These are phyloP conservation scores for Drosophila kurseongensis DNA, from an alignment of 1,140 invertebrate genomes.

Conservation along the genomic window DNA sequence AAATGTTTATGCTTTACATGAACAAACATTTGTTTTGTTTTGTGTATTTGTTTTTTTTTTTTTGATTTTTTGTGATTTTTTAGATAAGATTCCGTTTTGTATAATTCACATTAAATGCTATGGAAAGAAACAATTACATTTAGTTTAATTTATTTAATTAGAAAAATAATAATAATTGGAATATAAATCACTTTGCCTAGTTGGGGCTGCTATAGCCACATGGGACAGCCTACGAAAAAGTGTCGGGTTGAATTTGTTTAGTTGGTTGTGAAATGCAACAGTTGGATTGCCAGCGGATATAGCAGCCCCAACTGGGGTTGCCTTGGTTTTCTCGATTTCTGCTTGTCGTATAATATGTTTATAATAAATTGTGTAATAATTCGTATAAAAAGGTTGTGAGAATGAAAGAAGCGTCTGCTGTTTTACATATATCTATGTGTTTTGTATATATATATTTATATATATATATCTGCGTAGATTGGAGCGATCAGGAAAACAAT, in stretches of 20 bases:
- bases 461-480: constrained; percentile 43
- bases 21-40: constrained; percentile 56
- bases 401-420: constrained; percentile 73
- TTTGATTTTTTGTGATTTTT: constrained; percentile 28
- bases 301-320: constrained; percentile 58
- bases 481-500: constrained; percentile 59
- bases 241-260: constrained; percentile 31
- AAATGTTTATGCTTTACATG: constrained; percentile 59
- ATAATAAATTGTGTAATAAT: constrained; percentile 74
- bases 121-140: constrained; percentile 65
- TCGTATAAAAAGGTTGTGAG: constrained; percentile 70
- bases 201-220: constrained; percentile 52
- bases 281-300: constrained; percentile 41
- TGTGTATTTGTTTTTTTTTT: constrained; percentile 43
- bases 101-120: constrained; percentile 66
- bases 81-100: constrained; percentile 60
- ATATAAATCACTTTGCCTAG: constrained; percentile 79
- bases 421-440: constrained; percentile 39
- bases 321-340: constrained; percentile 40
- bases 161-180: constrained; percentile 83
- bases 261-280: constrained; percentile 55
- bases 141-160: constrained; percentile 77
- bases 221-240: constrained; percentile 27
- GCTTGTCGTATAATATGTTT: constrained; percentile 43
- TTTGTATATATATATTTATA: constrained; percentile 25